A percentile compares a stretch with the other conserved stretches of the same genome.
Conservation (phyloP, 35 echinoderm and acorn worm species). For the Holothuria glaberrima region DNA sequence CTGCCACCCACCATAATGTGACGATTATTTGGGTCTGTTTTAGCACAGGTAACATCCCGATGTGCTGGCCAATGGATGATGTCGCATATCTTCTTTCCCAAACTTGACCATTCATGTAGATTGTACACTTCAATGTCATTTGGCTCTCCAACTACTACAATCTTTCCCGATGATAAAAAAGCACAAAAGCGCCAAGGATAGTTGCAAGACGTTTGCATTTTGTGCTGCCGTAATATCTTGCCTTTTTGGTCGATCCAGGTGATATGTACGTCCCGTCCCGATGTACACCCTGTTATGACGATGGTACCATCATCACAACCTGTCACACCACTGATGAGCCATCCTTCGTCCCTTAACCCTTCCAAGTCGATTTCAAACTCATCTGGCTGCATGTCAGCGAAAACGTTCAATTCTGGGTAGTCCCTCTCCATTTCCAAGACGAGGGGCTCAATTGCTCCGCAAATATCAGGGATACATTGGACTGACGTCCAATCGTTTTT, state of each 20-base stretch:
- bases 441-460: neutral
- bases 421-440: constrained; percentile 17
- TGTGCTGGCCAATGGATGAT: neutral
- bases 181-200: constrained; percentile 2
- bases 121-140: constrained; percentile 10
- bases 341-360: neutral
- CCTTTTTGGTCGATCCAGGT: constrained; percentile 10
- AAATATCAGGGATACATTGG: constrained; percentile 28
- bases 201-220: neutral
- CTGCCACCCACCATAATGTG: neutral
- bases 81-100: neutral
- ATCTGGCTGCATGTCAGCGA: neutral
- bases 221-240: neutral
- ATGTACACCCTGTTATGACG: constrained; percentile 5
- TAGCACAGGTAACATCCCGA: neutral
- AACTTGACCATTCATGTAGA: neutral
- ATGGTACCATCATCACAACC: constrained; percentile 12
- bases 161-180: neutral
- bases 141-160: neutral
- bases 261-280: neutral
- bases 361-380: constrained; percentile 13
- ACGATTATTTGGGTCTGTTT: neutral
- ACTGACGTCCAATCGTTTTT: constrained; percentile 30
- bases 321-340: constrained; percentile 3
- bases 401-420: neutral